A percentile compares a stretch with the other conserved stretches of the same genome.
phyloP scores from a whole-genome alignment of 2,113 vertebrate genomes.

The Sturnus vulgaris region DNA sequence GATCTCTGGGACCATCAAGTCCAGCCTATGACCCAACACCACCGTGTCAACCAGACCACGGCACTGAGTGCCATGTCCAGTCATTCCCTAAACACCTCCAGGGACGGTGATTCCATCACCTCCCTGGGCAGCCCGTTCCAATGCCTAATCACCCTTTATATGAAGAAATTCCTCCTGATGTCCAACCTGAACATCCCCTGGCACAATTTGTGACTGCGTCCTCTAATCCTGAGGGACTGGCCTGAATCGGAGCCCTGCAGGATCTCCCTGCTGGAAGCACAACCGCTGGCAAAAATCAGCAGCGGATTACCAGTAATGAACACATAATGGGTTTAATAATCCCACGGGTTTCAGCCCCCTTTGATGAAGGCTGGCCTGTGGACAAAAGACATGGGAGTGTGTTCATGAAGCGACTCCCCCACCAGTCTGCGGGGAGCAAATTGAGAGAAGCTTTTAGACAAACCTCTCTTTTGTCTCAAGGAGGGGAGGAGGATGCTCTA shows the following conservation, averaged over 20 bases:
- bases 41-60: background rate
- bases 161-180: background rate
- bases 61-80: background rate
- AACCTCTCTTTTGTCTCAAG: background rate
- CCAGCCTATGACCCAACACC: background rate
- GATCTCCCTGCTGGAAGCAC: background rate
- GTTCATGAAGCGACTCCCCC: background rate
- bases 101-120: background rate
- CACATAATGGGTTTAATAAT: background rate
- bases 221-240: background rate
- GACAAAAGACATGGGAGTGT: background rate
- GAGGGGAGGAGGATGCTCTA: background rate
- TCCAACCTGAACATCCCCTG: background rate
- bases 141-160: background rate
- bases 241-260: background rate
- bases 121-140: background rate
- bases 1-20: too few species aligned
- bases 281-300: background rate
- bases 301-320: background rate
- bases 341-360: background rate
- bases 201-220: background rate
- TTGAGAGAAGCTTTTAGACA: background rate
- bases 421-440: background rate
- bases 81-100: background rate
- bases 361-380: background rate